phyloP scores from a whole-genome alignment of 2,113 vertebrate genomes.

The Picathartes gymnocephalus region DNA sequence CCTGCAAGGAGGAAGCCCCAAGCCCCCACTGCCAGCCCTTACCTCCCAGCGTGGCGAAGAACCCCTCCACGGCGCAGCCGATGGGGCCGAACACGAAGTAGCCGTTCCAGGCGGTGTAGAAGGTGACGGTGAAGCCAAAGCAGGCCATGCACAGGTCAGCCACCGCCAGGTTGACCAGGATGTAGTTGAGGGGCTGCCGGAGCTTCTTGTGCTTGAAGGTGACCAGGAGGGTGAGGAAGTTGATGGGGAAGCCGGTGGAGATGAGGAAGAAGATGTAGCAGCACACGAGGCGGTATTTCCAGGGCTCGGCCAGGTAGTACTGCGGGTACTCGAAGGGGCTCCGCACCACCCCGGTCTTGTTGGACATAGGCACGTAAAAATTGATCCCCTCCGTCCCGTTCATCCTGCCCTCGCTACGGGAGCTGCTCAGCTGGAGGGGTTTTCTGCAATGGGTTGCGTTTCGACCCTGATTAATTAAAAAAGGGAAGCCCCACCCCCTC shows the following conservation, averaged over 20 bases:
- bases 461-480: neutral
- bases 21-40: neutral
- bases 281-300: conserved; percentile 65
- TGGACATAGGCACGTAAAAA: conserved; percentile 83
- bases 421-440: neutral
- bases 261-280: conserved; percentile 80
- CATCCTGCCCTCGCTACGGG: conserved; percentile 45
- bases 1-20: neutral
- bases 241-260: conserved; percentile 75
- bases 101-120: conserved; percentile 64
- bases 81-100: conserved; percentile 69
- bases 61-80: conserved; percentile 72
- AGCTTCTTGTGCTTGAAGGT: conserved; percentile 83
- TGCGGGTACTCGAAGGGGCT: conserved; percentile 79
- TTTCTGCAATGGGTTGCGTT: neutral
- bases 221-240: conserved; percentile 76
- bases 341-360: conserved; percentile 78
- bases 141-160: conserved; percentile 74
- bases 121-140: conserved; percentile 75
- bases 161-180: conserved; percentile 77
- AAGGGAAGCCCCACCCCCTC: neutral
- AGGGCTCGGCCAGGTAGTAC: conserved; percentile 77
- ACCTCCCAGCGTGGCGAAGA: conserved; percentile 80
- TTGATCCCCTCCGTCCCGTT: conserved; percentile 81
- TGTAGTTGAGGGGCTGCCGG: conserved; percentile 79